A percentile compares a stretch with the other conserved stretches of the same genome.
Evolutionary conservation across 2,888 invertebrate genomes (phyloP).

Genomic region (Tillus elongatus): DNA sequence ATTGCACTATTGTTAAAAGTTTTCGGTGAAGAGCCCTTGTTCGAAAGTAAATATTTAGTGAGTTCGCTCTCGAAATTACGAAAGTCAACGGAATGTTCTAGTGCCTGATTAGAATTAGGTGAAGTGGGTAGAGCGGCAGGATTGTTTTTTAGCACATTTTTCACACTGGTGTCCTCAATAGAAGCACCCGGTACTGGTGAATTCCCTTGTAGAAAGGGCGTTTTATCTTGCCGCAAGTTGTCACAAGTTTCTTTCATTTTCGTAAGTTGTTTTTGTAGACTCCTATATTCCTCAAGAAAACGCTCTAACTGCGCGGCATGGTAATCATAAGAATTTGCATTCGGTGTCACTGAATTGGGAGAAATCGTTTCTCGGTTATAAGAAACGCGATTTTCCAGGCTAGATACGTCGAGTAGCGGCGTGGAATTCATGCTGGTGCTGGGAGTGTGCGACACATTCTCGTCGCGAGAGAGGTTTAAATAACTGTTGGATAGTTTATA

Average conservation of each 20-base stretch:
- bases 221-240: conserved; percentile 46
- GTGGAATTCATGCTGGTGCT: conserved; percentile 42
- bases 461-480: conserved; percentile 54
- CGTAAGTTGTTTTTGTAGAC: conserved; percentile 65
- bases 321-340: conserved; percentile 59
- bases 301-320: conserved; percentile 71
- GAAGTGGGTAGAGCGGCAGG: conserved; percentile 43
- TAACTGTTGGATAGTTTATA: conserved; percentile 60
- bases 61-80: conserved; percentile 49
- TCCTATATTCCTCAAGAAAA: conserved; percentile 71
- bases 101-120: conserved; percentile 42
- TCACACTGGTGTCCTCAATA: conserved; percentile 9
- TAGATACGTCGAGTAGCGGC: conserved; percentile 52
- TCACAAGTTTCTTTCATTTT: conserved; percentile 74
- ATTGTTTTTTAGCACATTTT: conserved; percentile 22
- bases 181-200: conserved; percentile 41
- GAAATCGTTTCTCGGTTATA: conserved; percentile 23
- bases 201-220: conserved; percentile 8
- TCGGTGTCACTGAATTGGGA: conserved; percentile 24
- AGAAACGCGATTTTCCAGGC: conserved; percentile 42
- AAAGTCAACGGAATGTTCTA: conserved; percentile 42
- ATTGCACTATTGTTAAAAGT: conserved; percentile 23
- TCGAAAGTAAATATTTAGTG: conserved; percentile 35
- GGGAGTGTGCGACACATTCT: conserved; percentile 54
- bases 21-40: conserved; percentile 24